These are phyloP conservation scores for Ichneumon xanthorius DNA, from an alignment of 2,888 invertebrate genomes.

Conservation along the genomic window DNA sequence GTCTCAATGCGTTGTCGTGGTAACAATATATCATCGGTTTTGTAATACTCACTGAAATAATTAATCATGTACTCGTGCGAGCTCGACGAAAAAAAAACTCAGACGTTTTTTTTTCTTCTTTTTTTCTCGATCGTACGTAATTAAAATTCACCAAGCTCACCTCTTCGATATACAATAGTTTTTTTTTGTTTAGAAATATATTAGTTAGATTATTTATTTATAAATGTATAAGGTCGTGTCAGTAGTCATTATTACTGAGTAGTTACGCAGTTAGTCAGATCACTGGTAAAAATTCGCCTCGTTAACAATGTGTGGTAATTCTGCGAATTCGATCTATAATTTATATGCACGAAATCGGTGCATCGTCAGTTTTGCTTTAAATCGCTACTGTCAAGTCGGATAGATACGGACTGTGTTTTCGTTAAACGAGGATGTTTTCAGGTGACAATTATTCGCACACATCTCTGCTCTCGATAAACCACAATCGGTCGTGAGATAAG, in stretches of 20 bases:
- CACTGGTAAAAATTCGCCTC: slow-evolving; percentile 14
- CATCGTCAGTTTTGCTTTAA: not conserved
- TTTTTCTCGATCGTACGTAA: slow-evolving; percentile 2
- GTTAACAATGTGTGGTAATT: not conserved
- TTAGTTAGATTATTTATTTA: slow-evolving; percentile 59
- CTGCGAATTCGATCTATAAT: slow-evolving; percentile 32
- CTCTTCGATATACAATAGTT: slow-evolving; percentile 65
- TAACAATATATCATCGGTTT: slow-evolving; percentile 41
- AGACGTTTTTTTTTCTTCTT: not conserved
- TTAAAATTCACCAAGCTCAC: slow-evolving; percentile 53
- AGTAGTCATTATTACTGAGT: slow-evolving; percentile 57
- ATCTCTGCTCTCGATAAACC: slow-evolving; percentile 28
- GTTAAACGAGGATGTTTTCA: not conserved
- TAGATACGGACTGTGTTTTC: slow-evolving; percentile 22
- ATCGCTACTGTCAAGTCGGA: not conserved
- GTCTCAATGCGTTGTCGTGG: slow-evolving; percentile 45
- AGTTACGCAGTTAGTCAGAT: slow-evolving; percentile 51
- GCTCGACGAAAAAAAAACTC: not conserved
- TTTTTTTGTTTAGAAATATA: slow-evolving; percentile 51
- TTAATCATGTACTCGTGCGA: slow-evolving; percentile 10
- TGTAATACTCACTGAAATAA: slow-evolving; percentile 54
- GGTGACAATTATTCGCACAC: not conserved
- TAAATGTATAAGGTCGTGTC: slow-evolving; percentile 66
- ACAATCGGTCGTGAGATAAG: slow-evolving; percentile 47
- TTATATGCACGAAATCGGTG: slow-evolving; percentile 36